Conservation (phyloP, 2,888 invertebrate genomes). For the Patella caerulea region DNA sequence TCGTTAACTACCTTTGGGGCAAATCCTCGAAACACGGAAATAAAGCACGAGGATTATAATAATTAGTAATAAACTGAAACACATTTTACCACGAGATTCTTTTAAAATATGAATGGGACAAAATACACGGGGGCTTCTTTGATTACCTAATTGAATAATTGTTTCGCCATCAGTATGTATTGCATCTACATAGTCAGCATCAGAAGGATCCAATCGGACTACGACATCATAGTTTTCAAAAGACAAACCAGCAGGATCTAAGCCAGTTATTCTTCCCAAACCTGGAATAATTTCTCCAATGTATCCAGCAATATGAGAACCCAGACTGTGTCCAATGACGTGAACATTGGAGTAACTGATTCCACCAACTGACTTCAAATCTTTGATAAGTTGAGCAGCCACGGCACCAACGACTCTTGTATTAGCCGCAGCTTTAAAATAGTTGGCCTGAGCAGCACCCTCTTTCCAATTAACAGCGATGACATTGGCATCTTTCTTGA, state of each 20-base stretch:
- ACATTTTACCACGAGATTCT: too few relatives aligned
- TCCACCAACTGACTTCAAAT: slow-evolving; percentile 6
- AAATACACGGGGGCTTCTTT: too few relatives aligned
- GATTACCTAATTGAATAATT: slow-evolving; percentile 15
- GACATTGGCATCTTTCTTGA: slow-evolving; percentile 27
- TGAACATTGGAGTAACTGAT: slow-evolving; percentile 7
- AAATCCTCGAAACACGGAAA: too few relatives aligned
- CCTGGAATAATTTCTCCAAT: not conserved
- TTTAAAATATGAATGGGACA: too few relatives aligned
- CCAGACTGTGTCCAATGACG: slow-evolving; percentile 9
- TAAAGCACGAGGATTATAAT: too few relatives aligned
- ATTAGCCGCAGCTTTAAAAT: slow-evolving; percentile 34
- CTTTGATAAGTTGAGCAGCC: slow-evolving; percentile 26
- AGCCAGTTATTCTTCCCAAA: slow-evolving; percentile 13
- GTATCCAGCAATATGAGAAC: slow-evolving; percentile 7
- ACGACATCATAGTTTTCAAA: slow-evolving; percentile 88
- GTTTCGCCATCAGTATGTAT: slow-evolving; percentile 84
- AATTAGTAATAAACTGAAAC: not conserved
- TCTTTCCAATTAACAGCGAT: slow-evolving; percentile 31
- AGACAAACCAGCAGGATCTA: slow-evolving; percentile 91
- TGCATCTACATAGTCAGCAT: slow-evolving; percentile 88
- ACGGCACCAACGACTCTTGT: slow-evolving; percentile 30
- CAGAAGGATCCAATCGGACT: slow-evolving; percentile 84
- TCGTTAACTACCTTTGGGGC: too few relatives aligned
- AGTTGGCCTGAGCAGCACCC: slow-evolving; percentile 29